phyloP scores from a whole-genome alignment of 2,888 invertebrate species.

The Sarcophaga variegata region DNA sequence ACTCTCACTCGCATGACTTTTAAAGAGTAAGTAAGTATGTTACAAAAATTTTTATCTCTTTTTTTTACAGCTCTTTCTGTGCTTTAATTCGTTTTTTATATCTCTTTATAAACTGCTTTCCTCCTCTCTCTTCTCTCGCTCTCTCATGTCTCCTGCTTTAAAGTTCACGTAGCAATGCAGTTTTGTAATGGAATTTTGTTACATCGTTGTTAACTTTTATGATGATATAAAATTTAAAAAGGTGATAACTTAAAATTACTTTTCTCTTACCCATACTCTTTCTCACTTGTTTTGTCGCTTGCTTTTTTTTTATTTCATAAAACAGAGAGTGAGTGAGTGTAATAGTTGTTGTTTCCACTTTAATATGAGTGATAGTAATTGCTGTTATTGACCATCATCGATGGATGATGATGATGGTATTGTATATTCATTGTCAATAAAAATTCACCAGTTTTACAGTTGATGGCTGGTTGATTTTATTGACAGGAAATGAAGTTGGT shows the following conservation, averaged over 20 bases:
- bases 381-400: slow-evolving; percentile 51
- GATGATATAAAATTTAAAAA: slow-evolving; percentile 71
- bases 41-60: background rate
- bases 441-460: too few species aligned
- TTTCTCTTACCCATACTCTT: slow-evolving; percentile 1
- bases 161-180: background rate
- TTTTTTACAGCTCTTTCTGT: slow-evolving; percentile 43
- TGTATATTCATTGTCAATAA: too few species aligned
- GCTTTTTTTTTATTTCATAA: slow-evolving; percentile 14
- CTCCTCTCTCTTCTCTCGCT: background rate
- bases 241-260: slow-evolving; percentile 69
- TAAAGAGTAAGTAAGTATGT: slow-evolving; percentile 47
- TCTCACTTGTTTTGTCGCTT: background rate
- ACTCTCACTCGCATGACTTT: slow-evolving; percentile 19
- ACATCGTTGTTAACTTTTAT: slow-evolving; percentile 69
- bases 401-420: slow-evolving; percentile 40
- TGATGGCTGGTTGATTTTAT: slow-evolving; percentile 39
- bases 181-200: slow-evolving; percentile 39
- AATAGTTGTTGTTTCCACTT: slow-evolving; percentile 12
- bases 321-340: slow-evolving; percentile 43
- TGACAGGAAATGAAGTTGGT: background rate
- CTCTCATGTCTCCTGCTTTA: background rate
- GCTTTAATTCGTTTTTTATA: too few species aligned
- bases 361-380: slow-evolving; percentile 29
- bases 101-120: too few species aligned